phyloP scores from a whole-genome alignment of 2,113 vertebrate genomes.

The Dissostichus mawsoni region DNA sequence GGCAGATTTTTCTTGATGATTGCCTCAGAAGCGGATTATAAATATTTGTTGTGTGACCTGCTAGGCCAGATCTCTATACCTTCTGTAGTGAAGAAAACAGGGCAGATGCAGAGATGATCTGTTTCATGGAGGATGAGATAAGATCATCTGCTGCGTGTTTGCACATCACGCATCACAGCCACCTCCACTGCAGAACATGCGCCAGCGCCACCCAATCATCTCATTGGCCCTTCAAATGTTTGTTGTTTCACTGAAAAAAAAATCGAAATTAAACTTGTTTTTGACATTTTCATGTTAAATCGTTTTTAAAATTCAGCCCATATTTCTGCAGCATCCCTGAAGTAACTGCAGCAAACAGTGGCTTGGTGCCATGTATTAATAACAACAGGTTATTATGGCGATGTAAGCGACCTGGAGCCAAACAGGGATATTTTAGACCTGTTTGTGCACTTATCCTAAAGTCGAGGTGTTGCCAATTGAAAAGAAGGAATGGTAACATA shows the following conservation, averaged over 20 bases:
- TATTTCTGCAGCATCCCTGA: neutral
- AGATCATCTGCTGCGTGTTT: constrained; percentile 9
- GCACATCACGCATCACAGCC: constrained; percentile 30
- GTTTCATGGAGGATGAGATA: neutral
- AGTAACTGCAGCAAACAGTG: neutral
- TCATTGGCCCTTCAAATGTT: neutral
- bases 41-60: neutral
- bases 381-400: neutral
- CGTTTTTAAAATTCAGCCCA: too few relatives aligned
- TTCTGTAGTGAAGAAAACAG: neutral
- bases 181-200: constrained; percentile 14
- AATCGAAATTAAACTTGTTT: neutral
- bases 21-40: neutral
- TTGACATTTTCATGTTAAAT: too few relatives aligned
- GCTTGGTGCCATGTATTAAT: neutral
- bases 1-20: neutral
- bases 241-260: neutral
- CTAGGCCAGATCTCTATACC: neutral
- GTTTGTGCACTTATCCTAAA: neutral
- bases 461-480: neutral
- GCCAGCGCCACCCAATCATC: neutral
- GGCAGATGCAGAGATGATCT: neutral
- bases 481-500: neutral
- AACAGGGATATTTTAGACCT: neutral
- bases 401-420: neutral